Base-by-base conservation (phyloP, 2,888 invertebrate species). In the Hirudinaria manillensis region DNA sequence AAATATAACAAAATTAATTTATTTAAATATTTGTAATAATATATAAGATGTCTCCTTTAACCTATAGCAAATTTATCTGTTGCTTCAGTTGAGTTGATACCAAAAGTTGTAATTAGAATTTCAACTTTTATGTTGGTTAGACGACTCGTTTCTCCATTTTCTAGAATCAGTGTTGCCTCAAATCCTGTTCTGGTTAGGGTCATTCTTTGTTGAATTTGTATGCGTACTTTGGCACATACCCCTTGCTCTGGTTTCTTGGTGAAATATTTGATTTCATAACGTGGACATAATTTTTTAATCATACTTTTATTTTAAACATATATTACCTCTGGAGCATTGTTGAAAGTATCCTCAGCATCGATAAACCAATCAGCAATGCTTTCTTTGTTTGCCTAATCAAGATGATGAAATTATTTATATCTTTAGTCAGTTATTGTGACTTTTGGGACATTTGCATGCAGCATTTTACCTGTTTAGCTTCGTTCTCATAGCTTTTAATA, bases 351-450 rank as follows among this genome's bases (percentile, higher is more conserved):
- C n/a, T 76, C 53, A 6, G 78, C 78, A 68, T 79, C 73, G 27
- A 78, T 76, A 76, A 76, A 80, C 55, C 78, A 77, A 67, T 77
- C 78, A 70, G 78, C 78, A 34, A 80, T 79, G 16, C n/a, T 68
- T 34, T 68, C 68, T 24, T 68, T 68, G 36, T 68, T 68, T 34
- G 32, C 68, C 68, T 68, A 16, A 7, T 45, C 13, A 45, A 45
- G 13, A 16, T 45, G 1, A 7, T 16, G 1, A 45, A 38, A 38
- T 24, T 45, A 16, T 45, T 29, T 16, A 10, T 16, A 1, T 45
- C 13, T 45, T 45, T 3, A 45, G 16, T 6, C n/a, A n/a, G n/a
- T n/a, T n/a, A n/a, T n/a, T n/a, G n/a, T n/a, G n/a, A n/a, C n/a
- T n/a, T n/a, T n/a, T n/a, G n/a, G n/a, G n/a, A n/a, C n/a, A 29